A percentile compares a stretch with the other conserved stretches of the same genome.
Evolutionary conservation across 2,113 vertebrate species (phyloP).

Genomic region (Girardinichthys multiradiatus): DNA sequence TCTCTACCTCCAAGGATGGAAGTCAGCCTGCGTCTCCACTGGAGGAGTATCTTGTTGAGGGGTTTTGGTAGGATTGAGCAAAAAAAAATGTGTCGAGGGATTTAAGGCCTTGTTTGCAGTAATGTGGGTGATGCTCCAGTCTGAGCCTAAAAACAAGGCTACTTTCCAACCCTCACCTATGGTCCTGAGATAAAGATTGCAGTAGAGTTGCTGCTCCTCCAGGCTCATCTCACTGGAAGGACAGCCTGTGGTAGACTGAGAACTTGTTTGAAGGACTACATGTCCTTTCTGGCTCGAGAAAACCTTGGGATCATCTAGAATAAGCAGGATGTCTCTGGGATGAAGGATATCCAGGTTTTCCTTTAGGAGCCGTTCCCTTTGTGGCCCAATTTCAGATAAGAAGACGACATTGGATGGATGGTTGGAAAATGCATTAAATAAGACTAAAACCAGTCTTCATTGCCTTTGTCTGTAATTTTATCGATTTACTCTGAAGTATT

Average conservation of each 20-base stretch:
- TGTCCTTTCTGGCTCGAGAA: background rate
- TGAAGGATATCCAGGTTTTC: background rate
- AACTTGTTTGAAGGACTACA: background rate
- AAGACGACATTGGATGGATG: background rate
- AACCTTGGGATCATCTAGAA: background rate
- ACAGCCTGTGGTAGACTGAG: no score
- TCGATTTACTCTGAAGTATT: background rate
- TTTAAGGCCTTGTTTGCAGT: background rate
- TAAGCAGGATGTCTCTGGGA: background rate
- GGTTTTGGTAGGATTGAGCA: no score
- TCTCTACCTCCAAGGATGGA: no score
- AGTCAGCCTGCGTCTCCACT: no score
- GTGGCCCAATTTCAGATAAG: background rate
- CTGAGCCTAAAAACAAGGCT: no score
- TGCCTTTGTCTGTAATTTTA: background rate
- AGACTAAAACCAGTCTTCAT: background rate
- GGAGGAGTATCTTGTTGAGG: no score
- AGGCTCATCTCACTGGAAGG: no score
- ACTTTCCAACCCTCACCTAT: no score
- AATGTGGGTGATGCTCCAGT: background rate
- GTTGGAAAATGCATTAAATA: background rate
- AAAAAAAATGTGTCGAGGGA: no score
- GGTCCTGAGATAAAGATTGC: no score
- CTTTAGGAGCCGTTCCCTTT: background rate
- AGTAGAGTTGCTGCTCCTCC: no score